phyloP scores from a whole-genome alignment of 1,140 invertebrate species.

The Brachionus sp. region DNA sequence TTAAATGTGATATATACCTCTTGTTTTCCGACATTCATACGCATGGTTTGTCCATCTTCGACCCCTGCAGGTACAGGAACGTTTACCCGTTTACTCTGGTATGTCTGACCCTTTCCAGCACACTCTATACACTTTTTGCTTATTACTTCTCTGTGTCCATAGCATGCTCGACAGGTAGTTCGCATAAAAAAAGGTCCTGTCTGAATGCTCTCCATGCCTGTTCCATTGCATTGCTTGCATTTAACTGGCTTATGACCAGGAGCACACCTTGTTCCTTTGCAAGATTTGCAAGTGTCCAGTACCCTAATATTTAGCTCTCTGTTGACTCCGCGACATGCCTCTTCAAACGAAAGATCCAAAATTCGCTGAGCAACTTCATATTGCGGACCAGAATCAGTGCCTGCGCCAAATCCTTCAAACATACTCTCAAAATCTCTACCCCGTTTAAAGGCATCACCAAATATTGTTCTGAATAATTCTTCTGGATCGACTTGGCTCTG shows the following conservation, averaged over 20 bases:
- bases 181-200: constrained; percentile 90
- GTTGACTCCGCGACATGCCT: constrained; percentile 90
- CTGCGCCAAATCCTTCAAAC: constrained; percentile 17
- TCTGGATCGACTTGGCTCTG: constrained; percentile 86
- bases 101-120: constrained; percentile 82
- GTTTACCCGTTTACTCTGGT: constrained; percentile 81
- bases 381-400: neutral
- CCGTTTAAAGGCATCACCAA: constrained; percentile 58
- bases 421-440: constrained; percentile 42
- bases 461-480: constrained; percentile 75
- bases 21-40: constrained; percentile 81
- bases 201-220: constrained; percentile 72
- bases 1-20: constrained; percentile 86
- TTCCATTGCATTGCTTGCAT: constrained; percentile 92
- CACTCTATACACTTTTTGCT: constrained; percentile 87
- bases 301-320: constrained; percentile 89
- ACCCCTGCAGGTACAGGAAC: constrained; percentile 94
- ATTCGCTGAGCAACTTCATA: constrained; percentile 60
- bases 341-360: constrained; percentile 85
- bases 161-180: constrained; percentile 86
- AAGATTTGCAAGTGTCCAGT: constrained; percentile 85
- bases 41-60: constrained; percentile 89
- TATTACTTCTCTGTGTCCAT: constrained; percentile 79
- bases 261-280: constrained; percentile 76
- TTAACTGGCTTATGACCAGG: constrained; percentile 77